A percentile compares a stretch with the other conserved stretches of the same genome.
These are phyloP conservation scores for Thamnophis sirtalis DNA, from an alignment of 2,113 vertebrate genomes.

Conservation along the genomic window DNA sequence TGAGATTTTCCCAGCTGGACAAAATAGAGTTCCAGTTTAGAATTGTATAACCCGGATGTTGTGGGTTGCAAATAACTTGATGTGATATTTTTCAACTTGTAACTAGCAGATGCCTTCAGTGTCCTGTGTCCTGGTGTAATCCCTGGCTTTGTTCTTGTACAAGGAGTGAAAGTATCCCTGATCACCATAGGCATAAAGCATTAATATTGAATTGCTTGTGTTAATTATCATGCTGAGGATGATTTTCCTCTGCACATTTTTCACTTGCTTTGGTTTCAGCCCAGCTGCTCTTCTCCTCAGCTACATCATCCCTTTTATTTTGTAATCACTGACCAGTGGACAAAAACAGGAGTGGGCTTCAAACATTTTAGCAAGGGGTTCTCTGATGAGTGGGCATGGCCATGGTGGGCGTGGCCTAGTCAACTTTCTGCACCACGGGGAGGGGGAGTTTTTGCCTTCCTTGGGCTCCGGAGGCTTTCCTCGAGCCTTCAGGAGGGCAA, in stretches of 20 bases:
- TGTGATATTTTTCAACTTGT: not conserved
- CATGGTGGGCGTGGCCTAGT: too few relatives aligned
- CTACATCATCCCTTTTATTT: slow-evolving; percentile 11
- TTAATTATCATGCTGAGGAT: slow-evolving; percentile 34
- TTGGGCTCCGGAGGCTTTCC: too few relatives aligned
- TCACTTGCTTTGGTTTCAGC: not conserved
- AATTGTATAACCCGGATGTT: not conserved
- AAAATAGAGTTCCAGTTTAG: not conserved
- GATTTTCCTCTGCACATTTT: slow-evolving; percentile 28
- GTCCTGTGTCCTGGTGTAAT: not conserved
- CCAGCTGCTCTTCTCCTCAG: slow-evolving; percentile 3
- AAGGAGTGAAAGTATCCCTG: slow-evolving; percentile 17
- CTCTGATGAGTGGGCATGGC: too few relatives aligned
- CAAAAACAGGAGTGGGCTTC: not conserved
- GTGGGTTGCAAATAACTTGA: not conserved
- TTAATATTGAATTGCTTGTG: slow-evolving; percentile 38
- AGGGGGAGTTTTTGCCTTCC: too few relatives aligned
- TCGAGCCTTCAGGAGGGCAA: too few relatives aligned
- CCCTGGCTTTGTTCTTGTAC: not conserved
- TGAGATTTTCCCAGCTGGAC: not conserved
- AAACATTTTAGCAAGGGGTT: too few relatives aligned
- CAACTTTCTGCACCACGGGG: too few relatives aligned
- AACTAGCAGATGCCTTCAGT: not conserved
- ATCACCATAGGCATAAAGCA: not conserved
- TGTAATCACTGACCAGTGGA: slow-evolving; percentile 18